Conservation (phyloP, 2,888 invertebrate genomes). For the Chrysopilus asiliformis region DNA sequence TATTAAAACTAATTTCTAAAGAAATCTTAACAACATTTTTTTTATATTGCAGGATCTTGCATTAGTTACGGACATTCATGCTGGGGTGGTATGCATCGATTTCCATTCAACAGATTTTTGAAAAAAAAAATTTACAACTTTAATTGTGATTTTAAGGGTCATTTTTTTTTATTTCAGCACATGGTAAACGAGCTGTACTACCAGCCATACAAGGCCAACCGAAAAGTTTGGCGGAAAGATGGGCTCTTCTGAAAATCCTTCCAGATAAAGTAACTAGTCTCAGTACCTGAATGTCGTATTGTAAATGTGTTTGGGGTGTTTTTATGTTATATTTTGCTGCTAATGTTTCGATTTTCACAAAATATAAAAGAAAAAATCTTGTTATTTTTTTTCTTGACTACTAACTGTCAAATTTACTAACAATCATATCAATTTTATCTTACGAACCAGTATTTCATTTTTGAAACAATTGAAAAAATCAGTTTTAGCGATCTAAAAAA, state of each 20-base stretch:
- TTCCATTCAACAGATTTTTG: too few relatives aligned
- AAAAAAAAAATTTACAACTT: background rate
- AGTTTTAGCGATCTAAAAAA: too few relatives aligned
- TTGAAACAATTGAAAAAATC: too few relatives aligned
- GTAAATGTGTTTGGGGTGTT: too few relatives aligned
- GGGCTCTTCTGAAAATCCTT: slow-evolving; percentile 4
- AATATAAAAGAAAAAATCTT: background rate
- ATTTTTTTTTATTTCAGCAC: slow-evolving; percentile 3
- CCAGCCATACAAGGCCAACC: background rate
- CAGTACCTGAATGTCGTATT: too few relatives aligned
- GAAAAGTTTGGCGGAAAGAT: slow-evolving; percentile 1
- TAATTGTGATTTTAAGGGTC: background rate
- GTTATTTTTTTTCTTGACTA: background rate
- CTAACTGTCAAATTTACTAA: too few relatives aligned
- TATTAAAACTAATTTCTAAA: too few relatives aligned
- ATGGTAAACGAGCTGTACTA: slow-evolving; percentile 5
- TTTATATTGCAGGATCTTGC: slow-evolving; percentile 7
- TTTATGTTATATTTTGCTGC: too few relatives aligned
- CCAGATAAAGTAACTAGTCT: slow-evolving; percentile 9
- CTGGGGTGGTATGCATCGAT: slow-evolving; percentile 7
- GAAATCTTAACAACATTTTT: too few relatives aligned
- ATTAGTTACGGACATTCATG: slow-evolving; percentile 9
- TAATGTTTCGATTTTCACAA: too few relatives aligned
- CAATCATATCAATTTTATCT: too few relatives aligned
- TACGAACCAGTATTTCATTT: too few relatives aligned